phyloP scores from a whole-genome alignment of 2,888 invertebrate genomes.

The Andrena camellia region DNA sequence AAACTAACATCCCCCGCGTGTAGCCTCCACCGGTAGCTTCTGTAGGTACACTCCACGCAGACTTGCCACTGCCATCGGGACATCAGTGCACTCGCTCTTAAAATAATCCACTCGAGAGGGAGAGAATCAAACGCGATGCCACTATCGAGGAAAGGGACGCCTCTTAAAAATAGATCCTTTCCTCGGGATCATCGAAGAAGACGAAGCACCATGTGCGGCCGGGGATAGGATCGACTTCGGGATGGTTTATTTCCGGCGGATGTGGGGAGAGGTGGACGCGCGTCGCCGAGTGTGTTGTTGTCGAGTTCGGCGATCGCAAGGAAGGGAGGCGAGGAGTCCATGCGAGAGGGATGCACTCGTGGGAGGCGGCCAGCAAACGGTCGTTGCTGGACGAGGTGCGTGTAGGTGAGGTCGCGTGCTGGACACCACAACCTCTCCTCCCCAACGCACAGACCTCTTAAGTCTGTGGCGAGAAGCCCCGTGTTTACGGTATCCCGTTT shows the following conservation, averaged over 20 bases:
- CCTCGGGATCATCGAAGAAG: conserved; percentile 58
- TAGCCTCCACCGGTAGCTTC: conserved; percentile 3
- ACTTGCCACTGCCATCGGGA: not conserved
- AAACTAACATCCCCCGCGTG: conserved; percentile 35
- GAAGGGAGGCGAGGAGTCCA: no score
- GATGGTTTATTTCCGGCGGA: conserved; percentile 77
- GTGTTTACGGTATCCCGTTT: conserved; percentile 81
- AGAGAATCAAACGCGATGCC: conserved; percentile 20
- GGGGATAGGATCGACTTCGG: conserved; percentile 51
- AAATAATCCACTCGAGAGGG: conserved; percentile 4
- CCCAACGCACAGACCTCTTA: conserved; percentile 72
- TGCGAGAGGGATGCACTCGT: no score
- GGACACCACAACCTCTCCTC: conserved; percentile 73
- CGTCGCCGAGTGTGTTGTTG: conserved; percentile 8
- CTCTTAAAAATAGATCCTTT: conserved; percentile 56
- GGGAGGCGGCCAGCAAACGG: conserved; percentile 26
- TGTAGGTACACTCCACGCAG: not conserved
- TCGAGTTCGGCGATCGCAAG: conserved; percentile 1
- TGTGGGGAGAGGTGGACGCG: conserved; percentile 45
- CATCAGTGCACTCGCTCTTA: not conserved
- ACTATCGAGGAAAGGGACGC: conserved; percentile 28
- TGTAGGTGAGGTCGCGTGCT: conserved; percentile 68
- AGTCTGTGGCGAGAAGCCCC: conserved; percentile 83
- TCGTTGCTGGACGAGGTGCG: conserved; percentile 17
- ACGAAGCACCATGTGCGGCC: conserved; percentile 59